These are phyloP conservation scores for Cygnus atratus DNA, from an alignment of 2,113 vertebrate species.

Conservation along the genomic window DNA sequence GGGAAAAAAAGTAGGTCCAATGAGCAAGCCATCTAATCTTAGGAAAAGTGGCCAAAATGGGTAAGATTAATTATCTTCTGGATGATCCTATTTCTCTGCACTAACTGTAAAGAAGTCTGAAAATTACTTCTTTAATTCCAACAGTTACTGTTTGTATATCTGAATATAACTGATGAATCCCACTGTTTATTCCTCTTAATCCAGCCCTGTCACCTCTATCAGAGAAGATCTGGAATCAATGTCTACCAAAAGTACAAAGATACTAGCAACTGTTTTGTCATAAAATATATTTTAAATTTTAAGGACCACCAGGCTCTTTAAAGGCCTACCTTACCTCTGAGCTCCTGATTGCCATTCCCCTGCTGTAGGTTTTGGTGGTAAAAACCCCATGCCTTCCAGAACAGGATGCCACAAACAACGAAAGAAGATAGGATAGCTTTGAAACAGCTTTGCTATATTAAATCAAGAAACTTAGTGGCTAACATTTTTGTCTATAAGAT, in stretches of 20 bases:
- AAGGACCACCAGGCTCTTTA: not conserved
- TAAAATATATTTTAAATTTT: not conserved
- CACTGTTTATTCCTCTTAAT: not conserved
- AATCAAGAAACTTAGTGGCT: not conserved
- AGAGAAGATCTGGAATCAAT: not conserved
- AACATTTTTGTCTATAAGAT: not conserved
- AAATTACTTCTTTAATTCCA: not conserved
- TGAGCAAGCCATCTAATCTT: not conserved
- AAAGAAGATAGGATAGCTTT: not conserved
- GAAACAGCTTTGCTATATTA: not conserved
- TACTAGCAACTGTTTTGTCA: not conserved
- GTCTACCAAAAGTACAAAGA: not conserved
- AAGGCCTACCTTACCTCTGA: not conserved
- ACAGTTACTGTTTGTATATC: not conserved
- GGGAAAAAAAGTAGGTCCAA: not conserved
- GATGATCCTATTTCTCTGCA: not conserved
- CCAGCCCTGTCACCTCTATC: not conserved
- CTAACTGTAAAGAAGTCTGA: not conserved
- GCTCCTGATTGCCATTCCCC: not conserved
- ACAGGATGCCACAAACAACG: not conserved
- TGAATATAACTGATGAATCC: not conserved
- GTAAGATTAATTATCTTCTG: not conserved
- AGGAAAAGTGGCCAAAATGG: not conserved
- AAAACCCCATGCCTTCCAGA: fast-evolving
- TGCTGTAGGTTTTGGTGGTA: not conserved